Percentiles rank a stretch among this genome's conserved stretches.
Conservation (phyloP, 2,113 vertebrate species). For the Neodon shergylaensis region DNA sequence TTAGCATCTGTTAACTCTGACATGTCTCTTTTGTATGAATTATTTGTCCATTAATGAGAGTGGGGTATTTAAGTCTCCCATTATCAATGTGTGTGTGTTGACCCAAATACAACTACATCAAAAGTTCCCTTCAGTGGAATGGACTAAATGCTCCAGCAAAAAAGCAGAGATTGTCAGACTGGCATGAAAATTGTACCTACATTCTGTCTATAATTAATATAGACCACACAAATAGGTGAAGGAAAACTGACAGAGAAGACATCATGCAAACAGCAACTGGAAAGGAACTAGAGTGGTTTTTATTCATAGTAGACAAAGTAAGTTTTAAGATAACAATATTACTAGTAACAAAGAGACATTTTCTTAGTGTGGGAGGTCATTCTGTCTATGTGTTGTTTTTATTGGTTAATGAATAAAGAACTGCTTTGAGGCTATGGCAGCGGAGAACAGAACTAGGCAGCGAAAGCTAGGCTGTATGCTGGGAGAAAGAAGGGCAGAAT, state of each 20-base stretch:
- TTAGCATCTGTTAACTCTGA: neutral
- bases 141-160: neutral
- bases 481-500: too few species aligned
- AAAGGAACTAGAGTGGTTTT: neutral
- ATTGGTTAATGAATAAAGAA: too few species aligned
- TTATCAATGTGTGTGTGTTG: neutral
- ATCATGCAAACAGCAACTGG: neutral
- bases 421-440: too few species aligned
- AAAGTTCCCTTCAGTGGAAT: neutral
- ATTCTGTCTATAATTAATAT: neutral
- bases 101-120: neutral
- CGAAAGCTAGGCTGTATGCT: too few species aligned
- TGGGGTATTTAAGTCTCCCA: neutral
- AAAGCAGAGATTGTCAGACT: neutral
- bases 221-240: neutral
- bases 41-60: neutral
- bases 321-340: neutral
- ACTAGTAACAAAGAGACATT: neutral
- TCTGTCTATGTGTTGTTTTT: too few species aligned
- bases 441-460: too few species aligned
- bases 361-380: neutral
- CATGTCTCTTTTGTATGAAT: neutral
- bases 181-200: neutral
- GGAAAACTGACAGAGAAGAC: neutral
- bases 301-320: neutral